Evolutionary conservation across 92 coral and sea anemone species (phyloP), one percentile per base, ranked within the genome.

Genomic region (Desmophyllum pertusum): DNA sequence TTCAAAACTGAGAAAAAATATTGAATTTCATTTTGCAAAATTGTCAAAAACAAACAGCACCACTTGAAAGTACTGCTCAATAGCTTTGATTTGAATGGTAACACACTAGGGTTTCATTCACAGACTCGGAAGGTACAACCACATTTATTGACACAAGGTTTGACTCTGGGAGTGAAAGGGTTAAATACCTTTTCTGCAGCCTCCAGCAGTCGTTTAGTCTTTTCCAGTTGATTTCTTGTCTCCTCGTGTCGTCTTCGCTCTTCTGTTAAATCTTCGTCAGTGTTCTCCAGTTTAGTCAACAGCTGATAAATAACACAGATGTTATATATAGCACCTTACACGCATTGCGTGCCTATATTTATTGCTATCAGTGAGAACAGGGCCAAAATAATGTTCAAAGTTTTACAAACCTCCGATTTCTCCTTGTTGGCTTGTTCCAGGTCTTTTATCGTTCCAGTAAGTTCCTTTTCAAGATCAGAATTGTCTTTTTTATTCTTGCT

Each of bases 111-210:
- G n/a, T n/a, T n/a, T n/a, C n/a, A n/a, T n/a, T n/a, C n/a, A n/a
- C n/a, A n/a, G n/a, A n/a, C n/a, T n/a, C n/a, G n/a, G n/a, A n/a
- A n/a, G n/a, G n/a, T n/a, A n/a, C n/a, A n/a, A n/a, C n/a, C n/a
- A n/a, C n/a, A n/a, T n/a, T n/a, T n/a, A n/a, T n/a, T n/a, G n/a
- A n/a, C n/a, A n/a, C n/a, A n/a, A n/a, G n/a, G n/a, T n/a, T n/a
- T n/a, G n/a, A n/a, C n/a, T n/a, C n/a, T n/a, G n/a, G n/a, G n/a
- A n/a, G n/a, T n/a, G n/a, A n/a, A n/a, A n/a, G n/a, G n/a, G n/a
- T 13, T 27, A 5, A 67, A 29, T 75, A 95, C 98, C 95, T 96
- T 96, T 78, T 94, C 96, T 23, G 98, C 95, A 25, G 94, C 83
- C 76, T 90, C 98, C 68, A 96, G 90, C 51, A 83, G 92, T 70